Conservation (phyloP, 2,797 vertebrate genomes). For the Chrosomus eos region DNA sequence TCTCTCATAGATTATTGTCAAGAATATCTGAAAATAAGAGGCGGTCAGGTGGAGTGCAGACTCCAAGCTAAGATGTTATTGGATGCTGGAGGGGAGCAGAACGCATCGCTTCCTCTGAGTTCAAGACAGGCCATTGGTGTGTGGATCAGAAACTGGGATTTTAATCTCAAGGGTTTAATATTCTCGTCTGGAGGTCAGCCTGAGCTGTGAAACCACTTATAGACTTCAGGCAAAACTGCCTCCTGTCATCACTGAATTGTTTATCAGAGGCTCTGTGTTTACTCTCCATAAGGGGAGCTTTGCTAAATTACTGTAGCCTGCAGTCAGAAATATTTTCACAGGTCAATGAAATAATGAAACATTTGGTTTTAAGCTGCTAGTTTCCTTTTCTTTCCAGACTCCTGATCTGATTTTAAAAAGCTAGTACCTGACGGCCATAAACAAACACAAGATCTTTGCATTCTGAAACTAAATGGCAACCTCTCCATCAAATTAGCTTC, state of each 20-base stretch:
- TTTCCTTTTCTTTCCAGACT: not conserved
- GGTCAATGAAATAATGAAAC: conserved; percentile 16
- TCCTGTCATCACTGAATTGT: conserved; percentile 19
- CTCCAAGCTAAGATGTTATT: conserved; percentile 20
- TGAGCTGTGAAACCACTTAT: conserved; percentile 3
- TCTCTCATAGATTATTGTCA: not conserved
- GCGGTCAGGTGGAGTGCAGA: not conserved
- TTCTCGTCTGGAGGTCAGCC: conserved; percentile 39
- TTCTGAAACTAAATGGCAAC: not conserved
- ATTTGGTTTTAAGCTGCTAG: not conserved
- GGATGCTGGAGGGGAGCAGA: not conserved
- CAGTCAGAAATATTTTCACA: not conserved
- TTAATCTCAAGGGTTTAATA: conserved; percentile 44
- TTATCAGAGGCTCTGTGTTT: not conserved
- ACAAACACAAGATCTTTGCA: not conserved
- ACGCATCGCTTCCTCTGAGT: conserved; percentile 5
- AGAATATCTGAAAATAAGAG: not conserved
- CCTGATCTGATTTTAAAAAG: not conserved
- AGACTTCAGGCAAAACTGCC: conserved; percentile 20
- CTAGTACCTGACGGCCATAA: not conserved
- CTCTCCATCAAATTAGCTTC: conserved; percentile 1
- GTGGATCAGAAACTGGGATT: conserved; percentile 43
- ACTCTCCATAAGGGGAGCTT: not conserved
- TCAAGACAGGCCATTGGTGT: conserved; percentile 25
- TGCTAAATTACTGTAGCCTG: not conserved